Evolutionary conservation across 2,797 vertebrate species (phyloP), one percentile per base, ranked within the genome.

Genomic region (Sebastes goodei): DNA sequence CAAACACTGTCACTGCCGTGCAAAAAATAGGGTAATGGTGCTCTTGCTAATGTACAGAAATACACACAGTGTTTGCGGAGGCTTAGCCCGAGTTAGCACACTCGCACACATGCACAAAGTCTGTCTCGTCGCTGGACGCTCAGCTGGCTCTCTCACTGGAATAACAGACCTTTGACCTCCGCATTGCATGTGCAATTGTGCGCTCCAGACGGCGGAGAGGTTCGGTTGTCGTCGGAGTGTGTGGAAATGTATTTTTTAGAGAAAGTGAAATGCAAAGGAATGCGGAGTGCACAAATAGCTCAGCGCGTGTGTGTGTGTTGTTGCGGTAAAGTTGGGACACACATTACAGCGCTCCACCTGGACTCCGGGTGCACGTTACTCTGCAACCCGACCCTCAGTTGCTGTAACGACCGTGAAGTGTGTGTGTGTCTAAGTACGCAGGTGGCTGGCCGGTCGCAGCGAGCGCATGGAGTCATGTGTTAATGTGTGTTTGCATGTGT

Each of bases 161-260:
- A 94, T 93, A 93, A 93, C 88, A 80, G 78, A 87, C 88, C 94
- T 91, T 73, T 92, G 93, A 92, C 94, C 93, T 76, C 30, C 1
- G 63, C 30, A 72, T 38, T 56, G 82, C 71, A 30, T 56, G 76
- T 61, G 80, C 76, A 71, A 83, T 81, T 35, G 80, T 74, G 78
- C 12, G 21, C 46, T 68, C 49, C 55, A 67, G 83, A 66, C 76
- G 46, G 83, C 30, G 2, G 76, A 17, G 72, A 20, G 84, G 76
- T 35, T 84, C 10, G 67, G 79, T 25, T 91, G 85, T 85, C 78
- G 3, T 10, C 1, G 14, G 91, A 77, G 74, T 87, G 90, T 92
- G 90, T 85, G 68, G 38, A 86, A 85, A 92, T 85, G 85, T 71
- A 60, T 25, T 42, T 87, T 66, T 52, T 17, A 60, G 81, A 83